Percentiles rank a stretch among this genome's conserved stretches.
Evolutionary conservation across 2,888 invertebrate species (phyloP).

Genomic region (Eutolmus rufibarbis): DNA sequence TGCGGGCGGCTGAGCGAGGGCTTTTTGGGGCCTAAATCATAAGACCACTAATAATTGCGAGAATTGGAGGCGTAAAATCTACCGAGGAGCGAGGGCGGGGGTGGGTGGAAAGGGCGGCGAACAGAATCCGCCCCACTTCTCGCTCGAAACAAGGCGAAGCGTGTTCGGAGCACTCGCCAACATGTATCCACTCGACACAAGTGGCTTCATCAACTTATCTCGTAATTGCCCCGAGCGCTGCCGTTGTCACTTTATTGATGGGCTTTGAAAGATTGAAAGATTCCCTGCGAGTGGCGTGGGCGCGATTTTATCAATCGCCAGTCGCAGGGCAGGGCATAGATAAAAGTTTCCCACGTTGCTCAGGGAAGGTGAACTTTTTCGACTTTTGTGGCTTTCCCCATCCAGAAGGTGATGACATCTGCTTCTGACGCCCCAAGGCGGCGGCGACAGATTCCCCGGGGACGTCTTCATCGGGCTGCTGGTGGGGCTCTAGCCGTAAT

Average conservation of each 20-base stretch:
- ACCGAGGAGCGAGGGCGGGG: background rate
- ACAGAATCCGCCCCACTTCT: background rate
- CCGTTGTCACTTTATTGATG: conserved; percentile 30
- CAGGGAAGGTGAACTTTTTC: background rate
- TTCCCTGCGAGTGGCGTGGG: background rate
- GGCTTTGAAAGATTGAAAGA: conserved; percentile 28
- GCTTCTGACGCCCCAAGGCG: conserved; percentile 34
- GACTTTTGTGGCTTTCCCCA: background rate
- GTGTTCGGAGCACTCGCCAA: conserved; percentile 5
- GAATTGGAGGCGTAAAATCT: background rate
- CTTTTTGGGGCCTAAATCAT: background rate
- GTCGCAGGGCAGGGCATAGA: background rate
- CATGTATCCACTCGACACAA: conserved; percentile 33
- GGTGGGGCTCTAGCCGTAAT: conserved; percentile 43
- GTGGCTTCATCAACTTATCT: conserved; percentile 30
- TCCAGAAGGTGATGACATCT: conserved; percentile 43
- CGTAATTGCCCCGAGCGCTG: conserved; percentile 19
- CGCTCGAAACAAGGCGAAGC: background rate
- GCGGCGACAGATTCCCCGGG: background rate
- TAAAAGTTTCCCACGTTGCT: conserved; percentile 22
- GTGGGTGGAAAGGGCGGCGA: background rate
- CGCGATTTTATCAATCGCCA: conserved; percentile 11
- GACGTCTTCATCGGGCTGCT: conserved; percentile 38
- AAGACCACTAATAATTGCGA: background rate
- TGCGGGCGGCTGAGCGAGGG: background rate